phyloP scores from a whole-genome alignment of 2,888 invertebrate species.

The Eilema griseolum region DNA sequence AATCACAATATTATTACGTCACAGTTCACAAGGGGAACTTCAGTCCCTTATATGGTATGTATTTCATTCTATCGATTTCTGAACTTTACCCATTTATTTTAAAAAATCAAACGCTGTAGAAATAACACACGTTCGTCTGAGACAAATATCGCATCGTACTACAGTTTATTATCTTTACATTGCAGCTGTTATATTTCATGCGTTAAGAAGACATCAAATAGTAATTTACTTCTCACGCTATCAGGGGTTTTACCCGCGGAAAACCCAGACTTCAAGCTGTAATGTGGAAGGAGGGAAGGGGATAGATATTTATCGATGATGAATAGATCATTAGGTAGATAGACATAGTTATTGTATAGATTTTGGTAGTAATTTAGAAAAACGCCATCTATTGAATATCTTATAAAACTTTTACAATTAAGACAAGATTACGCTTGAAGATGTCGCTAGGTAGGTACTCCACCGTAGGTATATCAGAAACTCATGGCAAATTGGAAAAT shows the following conservation, averaged over 20 bases:
- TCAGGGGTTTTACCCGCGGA: background rate
- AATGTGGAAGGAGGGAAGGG: background rate
- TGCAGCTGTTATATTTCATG: background rate
- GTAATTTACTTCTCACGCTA: background rate
- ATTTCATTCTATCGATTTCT: background rate
- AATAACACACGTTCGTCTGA: conserved; percentile 3
- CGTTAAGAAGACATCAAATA: background rate
- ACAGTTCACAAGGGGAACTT: background rate
- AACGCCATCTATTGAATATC: background rate
- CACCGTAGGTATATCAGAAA: no score
- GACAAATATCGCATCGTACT: background rate
- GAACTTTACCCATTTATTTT: background rate
- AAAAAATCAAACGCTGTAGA: background rate
- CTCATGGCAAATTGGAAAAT: no score
- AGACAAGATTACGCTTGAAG: background rate
- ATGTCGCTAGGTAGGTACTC: no score
- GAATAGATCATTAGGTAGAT: no score
- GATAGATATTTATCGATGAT: background rate
- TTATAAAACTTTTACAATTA: background rate
- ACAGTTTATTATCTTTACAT: background rate
- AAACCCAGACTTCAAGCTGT: background rate
- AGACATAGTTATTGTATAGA: background rate
- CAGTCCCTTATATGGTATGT: background rate
- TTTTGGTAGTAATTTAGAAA: no score
- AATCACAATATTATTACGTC: background rate